Evolutionary conservation across 2,797 vertebrate genomes (phyloP), one percentile per base, ranked within the genome.

Genomic region (Syngnathus acus): DNA sequence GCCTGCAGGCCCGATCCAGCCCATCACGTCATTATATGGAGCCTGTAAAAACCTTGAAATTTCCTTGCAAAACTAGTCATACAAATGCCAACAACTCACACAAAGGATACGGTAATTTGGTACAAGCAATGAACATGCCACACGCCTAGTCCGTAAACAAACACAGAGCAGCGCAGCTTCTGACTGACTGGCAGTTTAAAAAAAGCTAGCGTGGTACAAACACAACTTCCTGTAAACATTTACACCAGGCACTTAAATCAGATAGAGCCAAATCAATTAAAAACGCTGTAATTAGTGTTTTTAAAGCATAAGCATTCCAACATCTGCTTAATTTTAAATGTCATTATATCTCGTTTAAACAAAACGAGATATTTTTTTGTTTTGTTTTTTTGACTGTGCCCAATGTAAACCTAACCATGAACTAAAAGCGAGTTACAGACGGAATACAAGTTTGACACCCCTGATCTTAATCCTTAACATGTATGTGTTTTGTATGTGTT

Each of bases 381-480:
- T 9, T 51, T 51, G 2, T 8, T 53, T 21, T 21, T 21, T 10
- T 53, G 50, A 53, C 50, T 53, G n/a, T 21, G 21, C n/a, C 50
- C 50, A 53, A 53, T 21, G 6, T 4, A 53, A 53, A 53, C n/a
- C 50, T 21, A 21, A 48, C 16, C 16, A 4, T 32, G 47, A 48
- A 6, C 6, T 48, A 9, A 53, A 53, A 53, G 19, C 50, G 21
- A 53, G 19, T 19, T 9, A 53, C n/a, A 3, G 19, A 21, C n/a
- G 1, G n/a, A 10, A 53, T 17, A n/a, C 6, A 50, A 7, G 19
- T 50, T 21, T 51, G 19, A 51, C 50, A 51, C 50, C 55, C 32
- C 55, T 38, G 55, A 38, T 17, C 55, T 37, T 37, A 14, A 57
- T 57, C 55, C 26, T 37, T 69, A 80, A 79, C 80, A 82, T 84